Conservation (phyloP, 1,140 invertebrate species). For the Hyphantria cunea region DNA sequence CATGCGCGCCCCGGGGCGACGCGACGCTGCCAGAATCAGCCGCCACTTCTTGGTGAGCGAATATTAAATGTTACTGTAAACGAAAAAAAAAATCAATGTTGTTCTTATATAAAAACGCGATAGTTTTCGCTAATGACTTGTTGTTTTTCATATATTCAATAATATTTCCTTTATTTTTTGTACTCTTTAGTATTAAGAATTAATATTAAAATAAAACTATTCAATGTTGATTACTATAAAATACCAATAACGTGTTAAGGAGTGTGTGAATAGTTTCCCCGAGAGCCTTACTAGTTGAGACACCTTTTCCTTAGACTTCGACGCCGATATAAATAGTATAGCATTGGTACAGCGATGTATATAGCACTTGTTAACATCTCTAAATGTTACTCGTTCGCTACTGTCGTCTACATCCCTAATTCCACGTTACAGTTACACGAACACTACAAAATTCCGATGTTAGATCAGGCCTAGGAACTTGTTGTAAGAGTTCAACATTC, state of each 20-base stretch:
- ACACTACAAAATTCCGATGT: conserved; percentile 53
- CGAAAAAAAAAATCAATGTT: conserved; percentile 73
- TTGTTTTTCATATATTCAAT: conserved; percentile 81
- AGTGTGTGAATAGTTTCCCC: conserved; percentile 75
- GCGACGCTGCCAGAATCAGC: conserved; percentile 11
- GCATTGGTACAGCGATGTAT: conserved; percentile 22
- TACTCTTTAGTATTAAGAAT: conserved; percentile 80
- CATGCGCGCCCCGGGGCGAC: background rate
- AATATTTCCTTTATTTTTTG: conserved; percentile 82
- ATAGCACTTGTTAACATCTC: conserved; percentile 25
- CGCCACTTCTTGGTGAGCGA: conserved; percentile 54
- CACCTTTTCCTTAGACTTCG: conserved; percentile 75
- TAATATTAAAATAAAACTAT: conserved; percentile 79
- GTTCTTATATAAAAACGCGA: conserved; percentile 78
- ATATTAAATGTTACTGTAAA: conserved; percentile 77
- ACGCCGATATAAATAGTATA: conserved; percentile 27
- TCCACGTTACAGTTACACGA: conserved; percentile 44
- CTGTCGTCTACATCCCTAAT: conserved; percentile 37
- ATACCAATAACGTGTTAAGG: conserved; percentile 76
- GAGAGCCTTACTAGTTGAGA: conserved; percentile 73
- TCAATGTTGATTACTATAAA: conserved; percentile 80
- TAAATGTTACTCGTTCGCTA: conserved; percentile 51
- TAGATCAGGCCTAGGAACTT: conserved; percentile 76
- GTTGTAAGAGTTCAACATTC: conserved; percentile 75
- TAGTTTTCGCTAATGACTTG: conserved; percentile 76